Percentiles rank a stretch among this genome's conserved stretches.
phyloP scores from a whole-genome alignment of 1,140 invertebrate species.

The Ceratosolen fusciceps region DNA sequence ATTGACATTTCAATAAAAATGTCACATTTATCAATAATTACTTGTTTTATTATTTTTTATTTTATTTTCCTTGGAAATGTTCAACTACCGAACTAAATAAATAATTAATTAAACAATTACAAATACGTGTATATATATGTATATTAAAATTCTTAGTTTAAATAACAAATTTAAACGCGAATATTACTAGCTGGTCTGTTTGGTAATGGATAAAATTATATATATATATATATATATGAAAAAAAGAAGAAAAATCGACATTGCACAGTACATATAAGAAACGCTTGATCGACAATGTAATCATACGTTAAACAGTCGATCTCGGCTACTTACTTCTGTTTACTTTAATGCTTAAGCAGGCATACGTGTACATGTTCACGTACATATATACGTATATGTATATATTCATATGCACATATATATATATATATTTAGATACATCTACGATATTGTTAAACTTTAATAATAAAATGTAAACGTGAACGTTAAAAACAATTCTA shows the following conservation, averaged over 20 bases:
- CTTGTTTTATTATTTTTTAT: not conserved
- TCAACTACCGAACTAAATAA: not conserved
- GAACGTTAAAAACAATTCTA: conserved; percentile 27
- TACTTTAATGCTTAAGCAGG: conserved; percentile 10
- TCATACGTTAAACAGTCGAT: conserved; percentile 2
- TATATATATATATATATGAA: too few species aligned
- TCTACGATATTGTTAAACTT: conserved; percentile 34
- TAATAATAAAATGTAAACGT: conserved; percentile 43
- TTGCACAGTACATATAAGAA: conserved; percentile 33
- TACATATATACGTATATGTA: too few species aligned
- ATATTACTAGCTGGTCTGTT: not conserved
- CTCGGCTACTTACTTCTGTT: not conserved
- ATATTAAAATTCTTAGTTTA: not conserved
- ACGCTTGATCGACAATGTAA: conserved; percentile 6
- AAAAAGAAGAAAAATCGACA: conserved; percentile 17
- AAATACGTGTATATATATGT: too few species aligned
- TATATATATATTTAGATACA: conserved; percentile 6
- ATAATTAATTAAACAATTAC: not conserved
- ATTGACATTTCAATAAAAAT: not conserved
- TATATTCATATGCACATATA: too few species aligned
- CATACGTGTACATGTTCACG: too few species aligned
- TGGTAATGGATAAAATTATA: conserved; percentile 34
- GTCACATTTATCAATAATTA: not conserved
- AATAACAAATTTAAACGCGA: conserved; percentile 20
- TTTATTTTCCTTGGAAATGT: not conserved